Percentiles rank a stretch among this genome's conserved stretches.
phyloP scores from a whole-genome alignment of 2,888 invertebrate genomes.

The Melanostoma mellinum region DNA sequence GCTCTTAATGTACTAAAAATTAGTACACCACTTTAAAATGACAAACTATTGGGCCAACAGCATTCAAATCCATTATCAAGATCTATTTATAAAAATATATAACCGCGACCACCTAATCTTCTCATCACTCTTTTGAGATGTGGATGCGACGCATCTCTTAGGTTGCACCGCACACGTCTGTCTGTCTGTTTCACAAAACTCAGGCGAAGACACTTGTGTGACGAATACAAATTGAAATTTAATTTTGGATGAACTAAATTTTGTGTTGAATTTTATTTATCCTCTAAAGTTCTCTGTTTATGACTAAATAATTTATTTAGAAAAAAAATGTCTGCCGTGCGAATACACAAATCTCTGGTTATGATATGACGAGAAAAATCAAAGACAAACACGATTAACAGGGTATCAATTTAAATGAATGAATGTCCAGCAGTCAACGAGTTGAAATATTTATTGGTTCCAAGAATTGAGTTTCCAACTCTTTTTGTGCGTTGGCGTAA shows the following conservation, averaged over 20 bases:
- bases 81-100: slow-evolving; percentile 51
- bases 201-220: neutral
- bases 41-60: slow-evolving; percentile 32
- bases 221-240: slow-evolving; percentile 12
- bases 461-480: neutral
- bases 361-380: neutral
- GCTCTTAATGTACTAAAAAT: slow-evolving; percentile 8
- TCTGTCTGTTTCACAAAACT: neutral
- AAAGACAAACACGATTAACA: slow-evolving; percentile 27
- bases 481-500: neutral
- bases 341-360: slow-evolving; percentile 38
- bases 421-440: slow-evolving; percentile 12
- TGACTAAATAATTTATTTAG: slow-evolving; percentile 21
- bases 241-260: slow-evolving; percentile 27
- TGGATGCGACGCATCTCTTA: slow-evolving; percentile 23
- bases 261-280: slow-evolving; percentile 9
- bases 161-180: neutral
- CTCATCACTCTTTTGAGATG: slow-evolving; percentile 13
- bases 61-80: slow-evolving; percentile 36
- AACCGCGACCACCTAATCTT: neutral
- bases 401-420: neutral
- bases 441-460: slow-evolving; percentile 25
- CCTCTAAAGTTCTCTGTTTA: slow-evolving; percentile 12
- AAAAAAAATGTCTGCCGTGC: slow-evolving; percentile 35
- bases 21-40: slow-evolving; percentile 21